Evolutionary conservation across 2,888 invertebrate genomes (phyloP), one percentile per base, ranked within the genome.

Genomic region (Thyatira batis): DNA sequence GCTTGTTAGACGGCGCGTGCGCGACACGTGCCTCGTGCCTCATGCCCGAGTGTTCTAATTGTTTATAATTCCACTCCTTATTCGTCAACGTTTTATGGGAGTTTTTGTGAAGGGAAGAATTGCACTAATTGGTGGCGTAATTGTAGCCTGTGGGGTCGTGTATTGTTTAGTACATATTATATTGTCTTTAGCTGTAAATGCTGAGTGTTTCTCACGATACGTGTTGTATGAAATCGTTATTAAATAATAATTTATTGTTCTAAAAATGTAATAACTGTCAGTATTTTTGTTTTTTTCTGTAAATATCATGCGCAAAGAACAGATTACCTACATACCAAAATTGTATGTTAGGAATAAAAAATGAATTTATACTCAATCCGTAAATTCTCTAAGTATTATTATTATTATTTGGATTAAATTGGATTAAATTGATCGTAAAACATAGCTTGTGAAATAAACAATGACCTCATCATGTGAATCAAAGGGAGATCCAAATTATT

Each of bases 1-100:
- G 72, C 58, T 84, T 78, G 80, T 88, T 86, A 87, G 59, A 56
- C 57, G 80, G 57, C 86, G 80, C 85, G 88, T 87, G 89, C 58
- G 58, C 52, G 60, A 65, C 87, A 82, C 85, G 86, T 79, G 86
- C 67, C 75, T 50, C 85, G 86, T 79, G 86, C 67, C 75, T 50
- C 65, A 67, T 62, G 69, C 53, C 69, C 70, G 67, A 73, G 70
- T 73, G 72, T 71, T 67, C 85, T 87, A 89, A 89, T 87, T 89
- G 86, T 80, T 83, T 80, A 82, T 82, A 82, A 89, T 85, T 82
- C 70, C 66, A 71, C 69, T 73, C 55, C 62, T 54, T 67, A 75
- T 77, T 80, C 73, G 66, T 73, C 69, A 73, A 66, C 70, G 39
- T 39, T 17, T 39, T 39, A 17, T 11, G 30, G n/a, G 17, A 17